Evolutionary conservation across 2,797 vertebrate species (phyloP).

Genomic region (Rhynchonycteris naso): DNA sequence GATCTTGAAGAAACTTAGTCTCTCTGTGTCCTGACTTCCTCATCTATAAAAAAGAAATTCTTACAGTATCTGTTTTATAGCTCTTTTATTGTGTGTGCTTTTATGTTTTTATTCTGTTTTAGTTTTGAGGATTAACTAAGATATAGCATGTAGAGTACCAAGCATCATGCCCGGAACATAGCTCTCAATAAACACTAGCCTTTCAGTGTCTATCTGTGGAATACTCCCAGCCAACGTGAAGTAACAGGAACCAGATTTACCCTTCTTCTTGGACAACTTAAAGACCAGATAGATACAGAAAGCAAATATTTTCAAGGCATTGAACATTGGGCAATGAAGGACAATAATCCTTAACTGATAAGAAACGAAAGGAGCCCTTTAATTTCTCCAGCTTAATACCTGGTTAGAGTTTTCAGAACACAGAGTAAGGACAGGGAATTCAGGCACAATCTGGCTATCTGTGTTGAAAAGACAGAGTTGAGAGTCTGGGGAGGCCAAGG

Average conservation of each 20-base stretch:
- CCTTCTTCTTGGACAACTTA: background rate
- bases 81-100: conserved; percentile 18
- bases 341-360: background rate
- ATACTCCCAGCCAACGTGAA: background rate
- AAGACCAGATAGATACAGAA: conserved; percentile 28
- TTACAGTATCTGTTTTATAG: background rate
- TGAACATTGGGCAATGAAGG: background rate
- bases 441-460: background rate
- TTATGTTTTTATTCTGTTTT: background rate
- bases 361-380: background rate
- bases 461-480: background rate
- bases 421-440: background rate
- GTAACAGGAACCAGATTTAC: background rate
- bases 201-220: conserved; percentile 5
- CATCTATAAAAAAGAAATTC: background rate
- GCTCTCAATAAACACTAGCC: background rate
- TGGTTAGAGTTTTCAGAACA: background rate
- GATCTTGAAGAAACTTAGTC: background rate
- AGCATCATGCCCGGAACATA: background rate
- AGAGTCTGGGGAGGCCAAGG: background rate
- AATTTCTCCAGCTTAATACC: background rate
- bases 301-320: conserved; percentile 1
- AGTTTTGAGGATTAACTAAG: conserved; percentile 17
- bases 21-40: background rate
- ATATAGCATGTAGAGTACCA: background rate